Evolutionary conservation across 2,888 invertebrate species (phyloP), one percentile per base, ranked within the genome.

Genomic region (Hypolimnas misippus): DNA sequence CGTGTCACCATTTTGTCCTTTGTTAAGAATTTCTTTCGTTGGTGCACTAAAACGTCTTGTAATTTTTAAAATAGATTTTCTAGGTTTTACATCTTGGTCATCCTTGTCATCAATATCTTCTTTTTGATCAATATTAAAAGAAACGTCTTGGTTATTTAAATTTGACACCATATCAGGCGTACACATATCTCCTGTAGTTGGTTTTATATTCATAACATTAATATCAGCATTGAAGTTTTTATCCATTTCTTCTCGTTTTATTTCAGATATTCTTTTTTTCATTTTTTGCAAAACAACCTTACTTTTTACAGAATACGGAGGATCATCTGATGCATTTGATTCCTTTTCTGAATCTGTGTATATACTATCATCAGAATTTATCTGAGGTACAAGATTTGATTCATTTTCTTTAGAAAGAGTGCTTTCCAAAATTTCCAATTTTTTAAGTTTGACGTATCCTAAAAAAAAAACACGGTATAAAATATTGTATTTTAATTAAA

Each of bases 361-460:
- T 44, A 89, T 70, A 71, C 90, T 92, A 52, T 89, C 88, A 67
- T 86, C 85, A 31, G 83, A 85, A 62, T 78, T 70, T 33, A 62
- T 62, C 67, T 76, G 75, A 17, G 74, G 72, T 31, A 70, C 55
- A 21, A 75, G 67, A 12, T 62, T 66, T 3, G 68, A 38, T 54
- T 79, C 82, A 40, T 70, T 72, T 72, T 88, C 88, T 76, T 85
- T 88, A 0, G 78, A 73, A 29, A 85, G 65, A 0, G 82, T 81
- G 66, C 91, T 92, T 78, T 91, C 87, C 69, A 92, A 76, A 57
- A 92, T 87, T 73, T 93, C 93, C 53, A 93, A 70, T 71, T 93
- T 88, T 71, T 92, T 92, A 16, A 94, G 78, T 71, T 93, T 93
- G 1, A 94, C 89, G 70, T 89, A 95, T 42, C 95, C 95, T 95